A percentile compares a stretch with the other conserved stretches of the same genome.
These are phyloP conservation scores for Sapayoa aenigma DNA, from an alignment of 2,113 vertebrate species.

Conservation along the genomic window DNA sequence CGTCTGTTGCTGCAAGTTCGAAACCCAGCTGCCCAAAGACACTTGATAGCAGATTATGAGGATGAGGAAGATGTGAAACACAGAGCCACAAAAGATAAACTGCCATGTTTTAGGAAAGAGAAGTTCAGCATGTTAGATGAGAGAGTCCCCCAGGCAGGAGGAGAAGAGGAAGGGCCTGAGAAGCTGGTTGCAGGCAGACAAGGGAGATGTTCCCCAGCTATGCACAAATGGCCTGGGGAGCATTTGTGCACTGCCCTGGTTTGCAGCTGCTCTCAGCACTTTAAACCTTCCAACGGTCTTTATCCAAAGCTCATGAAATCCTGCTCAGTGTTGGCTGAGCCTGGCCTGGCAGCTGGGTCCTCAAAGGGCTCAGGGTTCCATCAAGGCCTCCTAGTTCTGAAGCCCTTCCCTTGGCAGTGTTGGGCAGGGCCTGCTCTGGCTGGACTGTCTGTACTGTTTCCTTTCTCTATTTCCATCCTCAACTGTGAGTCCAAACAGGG, in stretches of 20 bases:
- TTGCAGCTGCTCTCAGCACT: not conserved
- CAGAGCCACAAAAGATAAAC: not conserved
- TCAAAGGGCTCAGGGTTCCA: not conserved
- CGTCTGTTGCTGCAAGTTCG: not conserved
- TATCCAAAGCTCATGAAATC: not conserved
- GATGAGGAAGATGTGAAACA: not conserved
- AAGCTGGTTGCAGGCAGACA: not conserved
- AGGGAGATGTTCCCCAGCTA: not conserved
- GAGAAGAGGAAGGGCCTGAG: not conserved
- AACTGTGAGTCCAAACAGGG: not conserved
- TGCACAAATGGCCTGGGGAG: rapidly evolving
- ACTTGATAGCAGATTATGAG: not conserved
- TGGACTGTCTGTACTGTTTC: not conserved
- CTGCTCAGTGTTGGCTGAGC: not conserved
- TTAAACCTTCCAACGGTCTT: not conserved
- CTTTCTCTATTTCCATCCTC: not conserved
- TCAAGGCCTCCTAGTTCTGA: rapidly evolving
- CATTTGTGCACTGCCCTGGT: not conserved
- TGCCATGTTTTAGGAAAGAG: not conserved
- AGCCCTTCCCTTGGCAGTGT: not conserved
- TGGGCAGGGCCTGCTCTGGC: not conserved
- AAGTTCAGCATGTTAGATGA: not conserved
- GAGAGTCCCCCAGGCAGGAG: not conserved
- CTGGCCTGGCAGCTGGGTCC: not conserved
- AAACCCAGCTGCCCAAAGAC: not conserved